phyloP scores from a whole-genome alignment of 2,113 vertebrate species.

The Oncorhynchus keta region DNA sequence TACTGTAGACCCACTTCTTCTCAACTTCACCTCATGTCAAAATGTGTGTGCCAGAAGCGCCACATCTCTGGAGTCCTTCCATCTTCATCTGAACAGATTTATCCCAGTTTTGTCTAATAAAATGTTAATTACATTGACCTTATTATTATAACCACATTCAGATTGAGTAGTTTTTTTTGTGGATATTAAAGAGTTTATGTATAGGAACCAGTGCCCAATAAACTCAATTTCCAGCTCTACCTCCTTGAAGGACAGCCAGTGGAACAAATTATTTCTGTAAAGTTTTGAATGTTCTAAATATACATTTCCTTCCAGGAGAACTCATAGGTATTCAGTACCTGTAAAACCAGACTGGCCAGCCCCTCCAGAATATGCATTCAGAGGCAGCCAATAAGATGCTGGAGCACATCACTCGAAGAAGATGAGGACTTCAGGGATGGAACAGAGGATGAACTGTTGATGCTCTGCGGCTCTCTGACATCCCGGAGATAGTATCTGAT shows the following conservation, averaged over 20 bases:
- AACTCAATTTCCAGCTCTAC: conserved; percentile 16
- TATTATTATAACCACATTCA: no score
- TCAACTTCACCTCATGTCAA: no score
- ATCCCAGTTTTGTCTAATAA: not conserved
- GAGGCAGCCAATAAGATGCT: not conserved
- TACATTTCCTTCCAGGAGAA: conserved; percentile 4
- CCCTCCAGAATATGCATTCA: conserved; percentile 12
- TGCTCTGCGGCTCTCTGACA: not conserved
- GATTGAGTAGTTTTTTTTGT: not conserved
- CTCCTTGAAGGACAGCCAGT: conserved; percentile 16
- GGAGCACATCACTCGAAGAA: not conserved
- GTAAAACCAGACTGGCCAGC: conserved; percentile 9
- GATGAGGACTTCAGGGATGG: not conserved
- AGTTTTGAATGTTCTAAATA: not conserved
- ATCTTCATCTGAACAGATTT: not conserved
- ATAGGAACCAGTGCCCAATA: conserved; percentile 17
- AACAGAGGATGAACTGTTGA: not conserved
- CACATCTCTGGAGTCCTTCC: not conserved
- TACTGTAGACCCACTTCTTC: no score
- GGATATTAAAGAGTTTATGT: not conserved
- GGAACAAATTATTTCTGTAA: conserved; percentile 9
- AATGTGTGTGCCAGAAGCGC: not conserved
- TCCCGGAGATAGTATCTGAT: not conserved
- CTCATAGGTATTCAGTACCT: conserved; percentile 6
- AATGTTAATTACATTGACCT: not conserved